phyloP scores from a whole-genome alignment of 2,888 invertebrate genomes.

The Eupithecia dodoneata region DNA sequence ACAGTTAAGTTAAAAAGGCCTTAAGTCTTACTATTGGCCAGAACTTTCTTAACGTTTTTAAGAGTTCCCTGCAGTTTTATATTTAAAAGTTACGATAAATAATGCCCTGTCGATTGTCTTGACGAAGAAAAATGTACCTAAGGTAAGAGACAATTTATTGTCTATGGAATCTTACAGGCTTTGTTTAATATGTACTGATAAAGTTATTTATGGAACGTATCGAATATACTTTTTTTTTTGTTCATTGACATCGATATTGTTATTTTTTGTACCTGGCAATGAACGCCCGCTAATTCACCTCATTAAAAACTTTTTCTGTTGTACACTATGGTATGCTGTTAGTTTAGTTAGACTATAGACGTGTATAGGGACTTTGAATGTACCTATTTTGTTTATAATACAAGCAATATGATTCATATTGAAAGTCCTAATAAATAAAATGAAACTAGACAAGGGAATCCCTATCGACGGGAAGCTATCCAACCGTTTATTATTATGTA shows the following conservation, averaged over 20 bases:
- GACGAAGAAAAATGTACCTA: not conserved
- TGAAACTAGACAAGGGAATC: not conserved
- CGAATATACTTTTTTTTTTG: not conserved
- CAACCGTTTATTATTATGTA: slow-evolving; percentile 1
- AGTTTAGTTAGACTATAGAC: not conserved
- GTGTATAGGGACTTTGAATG: too few species aligned
- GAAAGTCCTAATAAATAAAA: not conserved
- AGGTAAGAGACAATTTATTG: not conserved
- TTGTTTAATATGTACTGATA: not conserved
- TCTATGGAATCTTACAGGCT: not conserved
- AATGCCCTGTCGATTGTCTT: not conserved
- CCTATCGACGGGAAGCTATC: not conserved
- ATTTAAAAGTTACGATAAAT: not conserved
- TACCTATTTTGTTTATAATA: not conserved
- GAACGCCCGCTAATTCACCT: not conserved
- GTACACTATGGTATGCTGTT: not conserved
- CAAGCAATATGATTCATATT: not conserved
- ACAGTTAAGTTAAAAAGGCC: too few species aligned
- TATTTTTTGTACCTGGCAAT: not conserved
- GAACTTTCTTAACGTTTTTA: not conserved
- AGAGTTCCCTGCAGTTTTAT: not conserved
- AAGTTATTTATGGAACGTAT: not conserved
- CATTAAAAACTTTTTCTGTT: too few species aligned
- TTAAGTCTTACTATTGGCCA: not conserved
- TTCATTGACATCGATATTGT: not conserved